phyloP scores from a whole-genome alignment of 2,888 invertebrate species.

The Leptinotarsa rubiginosa region DNA sequence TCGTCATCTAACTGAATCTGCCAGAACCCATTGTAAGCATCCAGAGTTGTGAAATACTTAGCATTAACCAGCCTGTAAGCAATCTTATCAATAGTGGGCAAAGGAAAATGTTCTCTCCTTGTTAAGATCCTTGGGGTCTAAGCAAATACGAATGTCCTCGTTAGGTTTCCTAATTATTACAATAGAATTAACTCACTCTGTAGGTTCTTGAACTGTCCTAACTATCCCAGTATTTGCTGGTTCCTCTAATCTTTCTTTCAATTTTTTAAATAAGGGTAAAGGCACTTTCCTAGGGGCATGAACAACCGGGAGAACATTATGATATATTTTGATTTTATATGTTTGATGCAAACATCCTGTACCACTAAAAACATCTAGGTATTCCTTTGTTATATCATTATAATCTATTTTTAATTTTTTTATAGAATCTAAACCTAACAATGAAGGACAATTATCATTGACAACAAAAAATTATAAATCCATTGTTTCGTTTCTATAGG shows the following conservation, averaged over 20 bases:
- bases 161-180: too few species aligned
- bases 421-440: too few species aligned
- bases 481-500: too few species aligned
- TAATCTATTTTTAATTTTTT: too few species aligned
- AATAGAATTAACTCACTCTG: conserved; percentile 41
- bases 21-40: conserved; percentile 37
- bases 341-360: background rate
- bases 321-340: background rate
- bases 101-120: conserved; percentile 36
- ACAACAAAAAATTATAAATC: too few species aligned
- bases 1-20: conserved; percentile 33
- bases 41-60: conserved; percentile 14
- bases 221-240: conserved; percentile 40
- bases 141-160: too few species aligned
- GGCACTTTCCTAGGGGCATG: conserved; percentile 11
- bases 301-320: background rate
- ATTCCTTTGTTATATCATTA: background rate
- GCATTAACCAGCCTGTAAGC: conserved; percentile 31
- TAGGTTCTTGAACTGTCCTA: conserved; percentile 40
- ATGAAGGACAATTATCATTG: too few species aligned
- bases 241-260: conserved; percentile 43
- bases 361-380: background rate
- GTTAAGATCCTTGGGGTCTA: too few species aligned
- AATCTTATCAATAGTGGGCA: conserved; percentile 46
- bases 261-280: conserved; percentile 2